These are phyloP conservation scores for Nestor notabilis DNA, from an alignment of 2,113 vertebrate species.

Conservation along the genomic window DNA sequence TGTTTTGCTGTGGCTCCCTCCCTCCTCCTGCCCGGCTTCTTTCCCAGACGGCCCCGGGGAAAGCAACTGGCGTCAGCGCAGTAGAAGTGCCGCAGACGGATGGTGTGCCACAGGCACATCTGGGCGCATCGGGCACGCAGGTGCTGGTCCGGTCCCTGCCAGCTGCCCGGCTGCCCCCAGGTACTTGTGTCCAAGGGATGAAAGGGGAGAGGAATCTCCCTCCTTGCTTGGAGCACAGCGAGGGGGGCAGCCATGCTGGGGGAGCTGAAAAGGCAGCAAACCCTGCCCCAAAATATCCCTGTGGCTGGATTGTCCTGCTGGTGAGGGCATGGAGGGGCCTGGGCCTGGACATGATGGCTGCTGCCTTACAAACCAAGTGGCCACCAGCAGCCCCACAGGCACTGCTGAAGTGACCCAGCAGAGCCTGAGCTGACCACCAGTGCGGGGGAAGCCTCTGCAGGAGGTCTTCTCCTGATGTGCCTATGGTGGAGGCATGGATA, in stretches of 20 bases:
- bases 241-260: not conserved
- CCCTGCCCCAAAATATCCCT: not conserved
- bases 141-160: conserved; percentile 41
- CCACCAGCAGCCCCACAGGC: not conserved
- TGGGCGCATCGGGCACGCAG: conserved; percentile 69
- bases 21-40: fast-evolving
- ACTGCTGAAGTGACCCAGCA: fast-evolving
- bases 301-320: not conserved
- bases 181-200: not conserved
- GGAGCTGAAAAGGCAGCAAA: not conserved
- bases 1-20: not conserved
- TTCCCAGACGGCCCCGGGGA: conserved; percentile 3
- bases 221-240: not conserved
- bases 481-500: fast-evolving
- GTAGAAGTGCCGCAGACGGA: conserved; percentile 37
- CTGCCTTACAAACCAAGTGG: not conserved
- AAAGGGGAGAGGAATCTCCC: not conserved
- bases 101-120: conserved; percentile 63
- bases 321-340: fast-evolving
- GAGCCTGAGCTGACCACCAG: not conserved
- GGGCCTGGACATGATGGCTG: fast-evolving
- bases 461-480: not conserved
- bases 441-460: fast-evolving
- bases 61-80: conserved; percentile 40
- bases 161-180: conserved; percentile 56